A percentile compares a stretch with the other conserved stretches of the same genome.
These are phyloP conservation scores for Calephelis perditalis DNA, from an alignment of 2,888 invertebrate genomes.

Conservation along the genomic window DNA sequence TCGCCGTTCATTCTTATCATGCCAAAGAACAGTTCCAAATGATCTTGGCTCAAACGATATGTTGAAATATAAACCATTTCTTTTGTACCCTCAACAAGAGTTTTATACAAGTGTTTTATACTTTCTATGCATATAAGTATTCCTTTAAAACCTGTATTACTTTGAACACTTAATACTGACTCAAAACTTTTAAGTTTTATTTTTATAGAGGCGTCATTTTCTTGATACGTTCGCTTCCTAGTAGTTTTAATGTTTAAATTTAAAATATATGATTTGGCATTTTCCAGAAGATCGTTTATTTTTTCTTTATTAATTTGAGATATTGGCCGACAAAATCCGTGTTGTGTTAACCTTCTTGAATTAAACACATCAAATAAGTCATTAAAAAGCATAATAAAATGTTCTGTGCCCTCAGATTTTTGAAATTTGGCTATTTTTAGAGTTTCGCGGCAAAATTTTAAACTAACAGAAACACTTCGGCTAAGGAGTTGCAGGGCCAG, in stretches of 20 bases:
- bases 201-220: not conserved
- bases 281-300: not conserved
- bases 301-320: not conserved
- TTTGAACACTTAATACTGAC: not conserved
- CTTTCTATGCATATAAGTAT: slow-evolving; percentile 14
- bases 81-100: slow-evolving; percentile 13
- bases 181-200: slow-evolving; percentile 6
- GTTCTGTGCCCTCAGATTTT: slow-evolving; percentile 23
- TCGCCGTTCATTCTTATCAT: slow-evolving; percentile 24
- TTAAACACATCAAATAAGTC: slow-evolving; percentile 30
- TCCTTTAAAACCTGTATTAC: slow-evolving; percentile 9
- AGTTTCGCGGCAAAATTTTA: slow-evolving; percentile 25
- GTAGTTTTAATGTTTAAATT: not conserved
- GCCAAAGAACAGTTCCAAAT: slow-evolving; percentile 19
- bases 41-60: slow-evolving; percentile 24
- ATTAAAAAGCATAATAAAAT: slow-evolving; percentile 24
- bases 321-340: not conserved
- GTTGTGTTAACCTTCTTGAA: slow-evolving; percentile 13
- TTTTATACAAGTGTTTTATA: too few relatives aligned
- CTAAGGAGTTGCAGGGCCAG: slow-evolving; percentile 29
- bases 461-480: slow-evolving; percentile 26
- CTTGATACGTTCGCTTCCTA: not conserved
- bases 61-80: slow-evolving; percentile 15
- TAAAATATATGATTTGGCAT: not conserved
- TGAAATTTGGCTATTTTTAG: slow-evolving; percentile 24